Conservation (phyloP, 2,113 vertebrate species). For the Mormyrus iriodes region DNA sequence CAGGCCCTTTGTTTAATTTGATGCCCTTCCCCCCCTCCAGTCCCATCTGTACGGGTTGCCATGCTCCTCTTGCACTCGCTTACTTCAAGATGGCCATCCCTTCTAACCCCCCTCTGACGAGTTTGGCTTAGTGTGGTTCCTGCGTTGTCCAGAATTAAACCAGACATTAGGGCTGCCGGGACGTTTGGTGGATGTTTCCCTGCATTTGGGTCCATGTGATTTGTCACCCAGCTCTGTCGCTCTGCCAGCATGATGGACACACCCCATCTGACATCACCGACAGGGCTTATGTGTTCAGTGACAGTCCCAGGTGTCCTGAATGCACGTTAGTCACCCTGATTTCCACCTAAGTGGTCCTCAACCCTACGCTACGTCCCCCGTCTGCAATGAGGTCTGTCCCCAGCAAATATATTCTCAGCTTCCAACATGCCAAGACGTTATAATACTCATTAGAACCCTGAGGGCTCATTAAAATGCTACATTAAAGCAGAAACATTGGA, state of each 20-base stretch:
- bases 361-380: background rate
- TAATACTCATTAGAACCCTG: background rate
- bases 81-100: background rate
- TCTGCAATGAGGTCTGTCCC: background rate
- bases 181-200: background rate
- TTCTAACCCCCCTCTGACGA: background rate
- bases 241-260: too few relatives aligned
- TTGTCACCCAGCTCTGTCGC: background rate
- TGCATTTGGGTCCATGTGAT: background rate
- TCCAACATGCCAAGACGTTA: background rate
- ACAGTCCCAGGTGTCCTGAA: background rate
- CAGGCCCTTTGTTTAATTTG: background rate
- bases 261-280: background rate
- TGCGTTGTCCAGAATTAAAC: background rate
- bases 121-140: background rate
- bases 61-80: background rate
- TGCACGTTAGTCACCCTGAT: background rate
- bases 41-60: background rate
- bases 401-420: background rate
- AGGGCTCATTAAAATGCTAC: background rate
- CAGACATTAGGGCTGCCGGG: background rate
- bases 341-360: background rate
- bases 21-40: too few relatives aligned
- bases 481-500: background rate
- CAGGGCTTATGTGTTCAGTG: background rate